Evolutionary conservation across 2,888 invertebrate species (phyloP), one percentile per base, ranked within the genome.

Genomic region (Mythimna albipuncta): DNA sequence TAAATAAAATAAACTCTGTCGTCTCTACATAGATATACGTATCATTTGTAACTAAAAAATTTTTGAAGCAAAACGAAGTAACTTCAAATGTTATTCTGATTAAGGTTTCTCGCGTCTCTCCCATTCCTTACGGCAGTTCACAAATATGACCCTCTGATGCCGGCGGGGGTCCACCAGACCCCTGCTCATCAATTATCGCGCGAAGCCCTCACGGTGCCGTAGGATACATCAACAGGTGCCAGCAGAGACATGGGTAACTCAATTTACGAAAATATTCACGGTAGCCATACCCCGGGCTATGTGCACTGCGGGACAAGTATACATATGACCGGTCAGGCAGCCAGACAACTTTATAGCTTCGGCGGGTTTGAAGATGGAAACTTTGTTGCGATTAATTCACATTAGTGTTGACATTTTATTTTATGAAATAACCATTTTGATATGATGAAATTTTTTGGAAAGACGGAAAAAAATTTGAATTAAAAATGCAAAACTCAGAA

Each of bases 201-300:
- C 75, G 81, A 79, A 83, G 85, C 78, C 82, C 80, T 77, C 75
- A 74, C 83, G 72, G 79, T 72, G 81, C 87, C 85, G 81, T 81
- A 80, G 82, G 82, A 84, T 77, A 87, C 91, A 90, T 92, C 93
- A 93, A 93, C 93, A 93, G 93, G 93, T 93, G 93, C 89, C 88
- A 80, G 65, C 81, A 63, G 68, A 77, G 83, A 81, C 85, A 69
- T 77, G 85, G 83, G 85, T 84, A 82, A 86, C 85, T 85, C 82
- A 80, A 86, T 84, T 76, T 78, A 83, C 69, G 69, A 72, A 82
- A 77, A 86, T 80, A 83, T 83, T 87, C 81, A 84, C 88, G 77
- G 89, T 88, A 88, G 89, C 85, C 76, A 64, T 72, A 73, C 87
- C 85, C 35, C 78, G 61, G 85, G 85, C 76, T 85, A 79, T 81